These are phyloP conservation scores for Anolis carolinensis DNA, from an alignment of 2,113 vertebrate species.

Conservation along the genomic window DNA sequence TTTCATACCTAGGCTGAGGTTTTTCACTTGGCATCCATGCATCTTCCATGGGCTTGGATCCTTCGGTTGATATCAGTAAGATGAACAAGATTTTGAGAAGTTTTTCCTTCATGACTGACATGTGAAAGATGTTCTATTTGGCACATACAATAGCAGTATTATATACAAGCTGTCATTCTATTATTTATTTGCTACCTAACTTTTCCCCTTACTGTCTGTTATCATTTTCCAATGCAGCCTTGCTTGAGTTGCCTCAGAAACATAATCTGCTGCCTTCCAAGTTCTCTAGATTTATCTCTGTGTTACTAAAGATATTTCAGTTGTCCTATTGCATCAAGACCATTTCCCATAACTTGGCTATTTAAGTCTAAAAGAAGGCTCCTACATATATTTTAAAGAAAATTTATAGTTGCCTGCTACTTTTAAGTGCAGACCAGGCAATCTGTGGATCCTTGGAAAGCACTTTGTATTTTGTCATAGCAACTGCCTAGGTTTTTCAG, in stretches of 20 bases:
- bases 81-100: not conserved
- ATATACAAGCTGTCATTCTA: slow-evolving; percentile 12
- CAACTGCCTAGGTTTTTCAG: not conserved
- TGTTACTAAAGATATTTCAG: not conserved
- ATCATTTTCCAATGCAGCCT: slow-evolving; percentile 29
- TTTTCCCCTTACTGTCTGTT: slow-evolving; percentile 41
- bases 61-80: not conserved
- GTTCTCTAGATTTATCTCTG: slow-evolving; percentile 25
- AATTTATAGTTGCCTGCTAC: not conserved
- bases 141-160: slow-evolving; percentile 18
- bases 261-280: slow-evolving; percentile 18
- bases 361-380: not conserved
- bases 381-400: not conserved
- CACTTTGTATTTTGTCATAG: not conserved
- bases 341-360: slow-evolving; percentile 24
- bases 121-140: slow-evolving; percentile 22
- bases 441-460: not conserved
- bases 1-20: not conserved
- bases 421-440: not conserved
- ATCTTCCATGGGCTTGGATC: not conserved
- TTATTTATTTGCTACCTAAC: not conserved
- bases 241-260: slow-evolving; percentile 3
- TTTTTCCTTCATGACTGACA: slow-evolving; percentile 27
- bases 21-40: not conserved
- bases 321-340: slow-evolving; percentile 31